These are phyloP conservation scores for Pseudococcus jackbeardsleyi DNA, from an alignment of 2,888 invertebrate species.

Conservation along the genomic window DNA sequence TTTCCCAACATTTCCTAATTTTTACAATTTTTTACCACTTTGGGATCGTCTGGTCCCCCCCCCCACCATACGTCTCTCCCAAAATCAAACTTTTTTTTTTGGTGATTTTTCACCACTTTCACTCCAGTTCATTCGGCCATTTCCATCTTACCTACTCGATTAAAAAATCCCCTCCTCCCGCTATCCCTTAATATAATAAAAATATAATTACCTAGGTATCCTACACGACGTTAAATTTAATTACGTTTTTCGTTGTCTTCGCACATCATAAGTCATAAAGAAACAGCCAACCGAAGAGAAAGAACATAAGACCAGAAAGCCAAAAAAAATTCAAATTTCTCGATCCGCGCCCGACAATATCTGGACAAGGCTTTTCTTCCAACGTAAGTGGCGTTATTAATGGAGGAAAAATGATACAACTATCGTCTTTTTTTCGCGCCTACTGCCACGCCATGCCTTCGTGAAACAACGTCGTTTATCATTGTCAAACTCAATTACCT, in stretches of 20 bases:
- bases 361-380: constrained; percentile 23
- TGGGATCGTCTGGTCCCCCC: no score
- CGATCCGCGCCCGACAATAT: background rate
- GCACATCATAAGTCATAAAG: constrained; percentile 11
- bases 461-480: constrained; percentile 53
- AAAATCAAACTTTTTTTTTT: no score
- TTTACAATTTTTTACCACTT: no score
- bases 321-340: background rate
- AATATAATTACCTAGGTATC: background rate
- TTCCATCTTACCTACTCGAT: no score
- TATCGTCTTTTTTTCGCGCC: constrained; percentile 33
- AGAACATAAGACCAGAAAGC: background rate
- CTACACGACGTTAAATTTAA: background rate
- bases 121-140: no score
- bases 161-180: no score
- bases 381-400: constrained; percentile 46
- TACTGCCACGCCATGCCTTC: background rate
- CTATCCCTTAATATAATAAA: background rate
- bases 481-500: constrained; percentile 64
- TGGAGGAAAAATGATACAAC: constrained; percentile 48
- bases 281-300: background rate
- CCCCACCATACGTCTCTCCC: no score
- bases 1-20: no score
- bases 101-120: no score
- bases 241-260: background rate